These are phyloP conservation scores for Caenorhabditis tropicalis DNA, from an alignment of 1,140 invertebrate genomes.

Conservation along the genomic window DNA sequence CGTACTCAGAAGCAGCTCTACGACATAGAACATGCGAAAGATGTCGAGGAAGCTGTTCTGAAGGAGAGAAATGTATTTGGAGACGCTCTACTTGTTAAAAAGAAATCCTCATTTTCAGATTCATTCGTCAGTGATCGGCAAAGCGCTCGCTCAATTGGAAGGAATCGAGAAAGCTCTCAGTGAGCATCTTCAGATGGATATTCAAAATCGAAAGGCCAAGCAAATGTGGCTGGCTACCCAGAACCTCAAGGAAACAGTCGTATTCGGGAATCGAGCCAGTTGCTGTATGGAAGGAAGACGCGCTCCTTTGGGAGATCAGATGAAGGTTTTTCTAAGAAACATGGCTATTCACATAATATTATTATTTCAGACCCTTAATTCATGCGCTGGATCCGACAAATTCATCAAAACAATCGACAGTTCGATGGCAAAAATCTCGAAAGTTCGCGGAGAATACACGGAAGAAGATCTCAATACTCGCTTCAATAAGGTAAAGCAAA, in stretches of 20 bases:
- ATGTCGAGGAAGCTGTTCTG: conserved; percentile 41
- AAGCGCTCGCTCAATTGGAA: conserved; percentile 33
- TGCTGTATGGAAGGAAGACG: conserved; percentile 47
- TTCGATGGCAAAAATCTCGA: not conserved
- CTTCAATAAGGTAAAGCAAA: conserved; percentile 6
- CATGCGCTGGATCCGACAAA: conserved; percentile 18
- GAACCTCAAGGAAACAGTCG: conserved; percentile 24
- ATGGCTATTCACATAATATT: too few species aligned
- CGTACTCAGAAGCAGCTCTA: conserved; percentile 71
- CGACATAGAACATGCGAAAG: conserved; percentile 49
- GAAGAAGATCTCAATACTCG: conserved; percentile 43
- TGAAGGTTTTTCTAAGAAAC: too few species aligned
- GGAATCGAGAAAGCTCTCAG: conserved; percentile 36
- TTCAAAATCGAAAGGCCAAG: conserved; percentile 15
- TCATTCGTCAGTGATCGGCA: not conserved
- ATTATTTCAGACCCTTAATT: not conserved
- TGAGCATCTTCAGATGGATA: conserved; percentile 6
- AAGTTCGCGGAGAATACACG: conserved; percentile 37
- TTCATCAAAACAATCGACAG: not conserved
- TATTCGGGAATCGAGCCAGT: conserved; percentile 26
- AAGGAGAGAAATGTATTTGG: conserved; percentile 7
- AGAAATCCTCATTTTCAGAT: not conserved
- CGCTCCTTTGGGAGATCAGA: conserved; percentile 13
- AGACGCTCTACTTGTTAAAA: too few species aligned
- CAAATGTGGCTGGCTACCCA: conserved; percentile 47